Base-by-base conservation (phyloP, 1,140 invertebrate genomes). In the Platyura marginata region DNA sequence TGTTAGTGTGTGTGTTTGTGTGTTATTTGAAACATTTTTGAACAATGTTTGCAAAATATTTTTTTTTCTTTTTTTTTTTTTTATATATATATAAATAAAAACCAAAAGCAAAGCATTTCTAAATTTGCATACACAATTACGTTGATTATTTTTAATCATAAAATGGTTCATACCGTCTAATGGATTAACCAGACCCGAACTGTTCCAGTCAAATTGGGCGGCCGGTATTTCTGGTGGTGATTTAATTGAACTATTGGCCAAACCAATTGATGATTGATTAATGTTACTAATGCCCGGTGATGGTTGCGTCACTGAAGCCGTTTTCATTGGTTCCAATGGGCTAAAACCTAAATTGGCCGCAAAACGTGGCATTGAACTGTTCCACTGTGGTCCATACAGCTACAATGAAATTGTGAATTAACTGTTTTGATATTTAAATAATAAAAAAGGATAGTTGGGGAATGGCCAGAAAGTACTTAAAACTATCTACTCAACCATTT, bases 321-420 rank as follows among this genome's bases (percentile, higher is more conserved):
- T 72, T 62, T 79, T 82, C 32, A 79, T 66, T 0, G 82, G 82
- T 53, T 84, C 78, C 8, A 86, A 61, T 2, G 81, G 81, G 44
- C 72, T 75, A 41, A 71, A 72, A 46, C 77, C 75, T 37, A 85
- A 63, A 61, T 83, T 84, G 10, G 78, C 75, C 13, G 82, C 81
- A 66, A 81, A 85, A 56, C 77, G 72, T 33, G 81, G 82, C 66
- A 82, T 75, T 32, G 71, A 73, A 21, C 71, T 62, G 60, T 77
- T 81, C 80, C 81, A 83, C 47, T 79, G 73, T 23, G 79, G 74
- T 18, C 79, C 80, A 66, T 80, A 83, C 44, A 85, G 62, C 81
- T 84, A 51, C 21, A 68, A 63, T 48, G 46, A 22, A 11, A 36
- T 9, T 43, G 44, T 35, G 18, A 25, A 44, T 33, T 13, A 23